Percentiles rank a stretch among this genome's conserved stretches.
Evolutionary conservation across 2,113 vertebrate species (phyloP).

Genomic region (Python bivittatus): DNA sequence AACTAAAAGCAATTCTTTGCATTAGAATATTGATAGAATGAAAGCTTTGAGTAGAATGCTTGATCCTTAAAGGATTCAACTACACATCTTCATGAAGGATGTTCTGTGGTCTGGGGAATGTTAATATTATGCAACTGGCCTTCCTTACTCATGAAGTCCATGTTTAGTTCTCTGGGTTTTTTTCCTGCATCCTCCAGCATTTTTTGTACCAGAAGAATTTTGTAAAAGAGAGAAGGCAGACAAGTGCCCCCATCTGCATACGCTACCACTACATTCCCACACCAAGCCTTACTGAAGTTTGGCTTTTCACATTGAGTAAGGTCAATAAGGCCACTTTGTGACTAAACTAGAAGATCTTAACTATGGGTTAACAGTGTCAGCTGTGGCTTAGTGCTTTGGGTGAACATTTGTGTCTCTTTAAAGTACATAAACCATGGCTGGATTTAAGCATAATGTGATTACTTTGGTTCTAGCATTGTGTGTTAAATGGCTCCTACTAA

Average conservation of each 20-base stretch:
- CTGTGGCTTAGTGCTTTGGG: not conserved
- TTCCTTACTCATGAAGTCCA: not conserved
- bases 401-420: not conserved
- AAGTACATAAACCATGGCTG: not conserved
- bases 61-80: not conserved
- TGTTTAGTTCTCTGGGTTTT: not conserved
- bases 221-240: not conserved
- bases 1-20: not conserved
- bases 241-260: not conserved
- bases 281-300: not conserved
- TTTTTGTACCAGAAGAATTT: not conserved
- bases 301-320: not conserved
- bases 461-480: not conserved
- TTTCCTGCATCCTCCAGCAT: not conserved
- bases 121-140: not conserved
- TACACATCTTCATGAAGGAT: not conserved
- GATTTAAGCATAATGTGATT: not conserved
- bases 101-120: not conserved
- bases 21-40: not conserved
- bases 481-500: not conserved
- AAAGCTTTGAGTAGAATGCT: not conserved
- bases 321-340: not conserved
- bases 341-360: not conserved
- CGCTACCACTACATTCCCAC: not conserved
- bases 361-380: not conserved